Conservation (phyloP, 2,888 invertebrate species). For the Venusia cambrica region DNA sequence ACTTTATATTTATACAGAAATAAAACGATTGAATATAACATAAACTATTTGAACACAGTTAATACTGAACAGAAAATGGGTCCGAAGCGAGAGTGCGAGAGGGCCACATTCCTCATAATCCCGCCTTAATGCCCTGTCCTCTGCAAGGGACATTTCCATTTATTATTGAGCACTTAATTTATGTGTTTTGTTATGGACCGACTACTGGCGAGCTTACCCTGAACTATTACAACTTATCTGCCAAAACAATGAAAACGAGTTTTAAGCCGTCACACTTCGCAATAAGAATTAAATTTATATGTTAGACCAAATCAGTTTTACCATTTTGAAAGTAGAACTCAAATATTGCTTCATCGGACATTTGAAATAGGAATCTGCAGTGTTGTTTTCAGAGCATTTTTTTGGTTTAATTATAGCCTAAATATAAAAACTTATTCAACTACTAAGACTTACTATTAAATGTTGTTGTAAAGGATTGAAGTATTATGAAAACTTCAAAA, state of each 20-base stretch:
- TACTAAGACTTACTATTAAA: no score
- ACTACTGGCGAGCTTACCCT: conserved; percentile 57
- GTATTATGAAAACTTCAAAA: no score
- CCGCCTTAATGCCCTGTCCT: conserved; percentile 80
- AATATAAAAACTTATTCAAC: no score
- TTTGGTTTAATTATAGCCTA: no score
- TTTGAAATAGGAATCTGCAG: conserved; percentile 46
- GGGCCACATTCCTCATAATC: conserved; percentile 74
- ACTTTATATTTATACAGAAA: no score
- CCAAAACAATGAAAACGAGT: conserved; percentile 18
- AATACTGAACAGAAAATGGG: conserved; percentile 19
- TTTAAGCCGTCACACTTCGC: conserved; percentile 21
- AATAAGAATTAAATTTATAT: conserved; percentile 30
- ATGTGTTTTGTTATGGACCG: conserved; percentile 82
- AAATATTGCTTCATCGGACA: conserved; percentile 59
- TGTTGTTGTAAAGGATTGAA: no score
- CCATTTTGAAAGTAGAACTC: conserved; percentile 32
- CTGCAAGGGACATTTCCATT: conserved; percentile 82
- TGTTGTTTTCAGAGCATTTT: no score
- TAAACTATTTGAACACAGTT: conserved; percentile 15
- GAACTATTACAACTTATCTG: conserved; percentile 37
- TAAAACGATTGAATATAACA: no score
- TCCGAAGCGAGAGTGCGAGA: conserved; percentile 49
- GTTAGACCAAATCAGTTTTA: conserved; percentile 22
- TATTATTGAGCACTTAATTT: conserved; percentile 83